A percentile compares a stretch with the other conserved stretches of the same genome.
Evolutionary conservation across 1,140 invertebrate genomes (phyloP).

Genomic region (Lutraria rhynchaena): DNA sequence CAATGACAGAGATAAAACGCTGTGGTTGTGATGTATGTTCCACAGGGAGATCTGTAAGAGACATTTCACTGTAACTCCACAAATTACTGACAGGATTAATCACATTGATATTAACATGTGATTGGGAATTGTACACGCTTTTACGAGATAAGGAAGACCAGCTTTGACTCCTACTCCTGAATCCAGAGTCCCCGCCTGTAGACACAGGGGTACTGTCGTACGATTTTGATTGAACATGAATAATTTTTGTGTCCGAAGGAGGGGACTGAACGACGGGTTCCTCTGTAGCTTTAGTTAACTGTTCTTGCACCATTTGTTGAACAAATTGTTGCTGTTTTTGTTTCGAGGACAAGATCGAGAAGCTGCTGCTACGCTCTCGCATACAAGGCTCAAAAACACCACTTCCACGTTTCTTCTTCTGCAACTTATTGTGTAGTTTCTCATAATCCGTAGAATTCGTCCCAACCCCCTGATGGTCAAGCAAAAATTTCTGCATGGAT

Average conservation of each 20-base stretch:
- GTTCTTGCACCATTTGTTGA: slow-evolving; percentile 52
- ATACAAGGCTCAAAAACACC: not conserved
- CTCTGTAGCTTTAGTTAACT: not conserved
- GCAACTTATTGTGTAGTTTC: slow-evolving; percentile 50
- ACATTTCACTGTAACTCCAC: slow-evolving; percentile 61
- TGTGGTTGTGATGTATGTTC: slow-evolving; percentile 54
- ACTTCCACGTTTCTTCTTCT: slow-evolving; percentile 44
- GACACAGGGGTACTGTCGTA: slow-evolving; percentile 57
- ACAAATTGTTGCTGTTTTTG: slow-evolving; percentile 56
- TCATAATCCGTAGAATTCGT: slow-evolving; percentile 52
- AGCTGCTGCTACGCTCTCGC: slow-evolving; percentile 53
- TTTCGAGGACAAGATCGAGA: slow-evolving; percentile 46
- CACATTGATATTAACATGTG: slow-evolving; percentile 23
- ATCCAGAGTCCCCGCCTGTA: slow-evolving; percentile 56
- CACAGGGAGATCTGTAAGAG: slow-evolving; percentile 48
- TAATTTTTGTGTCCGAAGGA: slow-evolving; percentile 10
- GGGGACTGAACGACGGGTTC: not conserved
- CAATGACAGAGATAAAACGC: slow-evolving; percentile 52
- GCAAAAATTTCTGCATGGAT: slow-evolving; percentile 57
- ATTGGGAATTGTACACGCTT: slow-evolving; percentile 34
- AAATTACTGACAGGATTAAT: slow-evolving; percentile 47
- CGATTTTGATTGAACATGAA: slow-evolving; percentile 52
- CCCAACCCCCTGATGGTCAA: slow-evolving; percentile 45
- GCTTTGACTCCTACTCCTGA: slow-evolving; percentile 52
- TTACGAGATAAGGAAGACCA: slow-evolving; percentile 57